Base-by-base conservation (phyloP, 2,797 vertebrate species). In the Crocidura indochinensis region DNA sequence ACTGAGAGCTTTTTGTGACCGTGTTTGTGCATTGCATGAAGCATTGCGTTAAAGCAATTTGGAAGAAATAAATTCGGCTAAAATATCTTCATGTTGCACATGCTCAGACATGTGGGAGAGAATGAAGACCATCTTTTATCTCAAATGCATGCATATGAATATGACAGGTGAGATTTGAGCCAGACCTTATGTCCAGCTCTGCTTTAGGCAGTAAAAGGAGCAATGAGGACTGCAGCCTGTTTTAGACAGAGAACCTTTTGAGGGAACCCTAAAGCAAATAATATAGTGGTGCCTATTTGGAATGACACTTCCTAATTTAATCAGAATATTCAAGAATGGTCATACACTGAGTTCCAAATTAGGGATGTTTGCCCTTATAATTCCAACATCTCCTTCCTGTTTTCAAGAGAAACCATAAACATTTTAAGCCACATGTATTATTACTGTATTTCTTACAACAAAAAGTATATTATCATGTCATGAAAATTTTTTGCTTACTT, bases 201-300 rank as follows among this genome's bases (percentile, higher is more conserved):
- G 53, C 22, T 69, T 65, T 46, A 26, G 51, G 19, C 69, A 5
- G 3, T 1, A 0, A 9, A n/a, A 84, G 20, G 15, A 10, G 11
- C 20, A 8, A 0, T 11, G 15, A 84, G 56, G 44, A 8, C 24
- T 31, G 11, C 0, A 24, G 9, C 62, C 1, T n/a, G 22, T 56
- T 49, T 88, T 90, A 81, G 29, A 64, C 22, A 24, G 0, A 7
- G 1, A 14, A 29, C 8, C 1, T 64, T 1, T 0, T 11, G 29
- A 81, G 14, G 27, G 27, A 44, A 8, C 5, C 8, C 26, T 2
- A 22, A 12, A 76, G 9, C 53, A n/a, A 3, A 65, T 10, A 80
- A 5, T 51, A 1, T 26, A 1, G 3, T 9, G 1, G 1, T 24
- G 14, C 12, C 2, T n/a, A 46, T 65, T 24, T 0, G 10, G 11